Conservation (phyloP, 1,140 invertebrate genomes). For the Hyles vespertilio region DNA sequence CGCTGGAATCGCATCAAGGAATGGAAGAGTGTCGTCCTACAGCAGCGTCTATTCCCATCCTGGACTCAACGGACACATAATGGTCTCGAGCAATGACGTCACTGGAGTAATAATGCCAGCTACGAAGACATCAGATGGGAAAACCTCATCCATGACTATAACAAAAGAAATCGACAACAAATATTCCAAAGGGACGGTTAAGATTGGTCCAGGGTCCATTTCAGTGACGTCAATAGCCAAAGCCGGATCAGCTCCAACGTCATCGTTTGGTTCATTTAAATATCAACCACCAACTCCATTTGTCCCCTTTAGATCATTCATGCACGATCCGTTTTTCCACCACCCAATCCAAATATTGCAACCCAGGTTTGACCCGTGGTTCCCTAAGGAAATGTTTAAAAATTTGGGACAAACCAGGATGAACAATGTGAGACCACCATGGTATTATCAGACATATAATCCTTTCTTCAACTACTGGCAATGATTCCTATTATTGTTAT, state of each 20-base stretch:
- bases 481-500: slow-evolving; percentile 11
- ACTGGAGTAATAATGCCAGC: not conserved
- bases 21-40: slow-evolving; percentile 38
- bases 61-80: slow-evolving; percentile 6
- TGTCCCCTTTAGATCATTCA: slow-evolving; percentile 3
- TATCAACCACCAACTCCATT: slow-evolving; percentile 2
- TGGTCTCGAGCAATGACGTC: not conserved
- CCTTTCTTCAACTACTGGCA: slow-evolving; percentile 42
- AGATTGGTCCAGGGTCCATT: slow-evolving; percentile 31
- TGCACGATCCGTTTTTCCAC: slow-evolving; percentile 3
- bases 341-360: not conserved
- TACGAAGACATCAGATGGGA: slow-evolving; percentile 2
- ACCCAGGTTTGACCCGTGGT: slow-evolving; percentile 19
- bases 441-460: slow-evolving; percentile 35
- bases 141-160: slow-evolving; percentile 19
- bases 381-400: slow-evolving; percentile 19
- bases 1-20: slow-evolving; percentile 31
- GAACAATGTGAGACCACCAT: slow-evolving; percentile 19
- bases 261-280: slow-evolving; percentile 8
- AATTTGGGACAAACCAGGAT: slow-evolving; percentile 1
- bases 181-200: slow-evolving; percentile 22
- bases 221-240: slow-evolving; percentile 22
- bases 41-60: slow-evolving; percentile 36
- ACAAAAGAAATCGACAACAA: slow-evolving; percentile 23
- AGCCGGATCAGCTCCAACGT: slow-evolving; percentile 14